A percentile compares a stretch with the other conserved stretches of the same genome.
Conservation (phyloP, 1,140 invertebrate species). For the Maniola jurtina region DNA sequence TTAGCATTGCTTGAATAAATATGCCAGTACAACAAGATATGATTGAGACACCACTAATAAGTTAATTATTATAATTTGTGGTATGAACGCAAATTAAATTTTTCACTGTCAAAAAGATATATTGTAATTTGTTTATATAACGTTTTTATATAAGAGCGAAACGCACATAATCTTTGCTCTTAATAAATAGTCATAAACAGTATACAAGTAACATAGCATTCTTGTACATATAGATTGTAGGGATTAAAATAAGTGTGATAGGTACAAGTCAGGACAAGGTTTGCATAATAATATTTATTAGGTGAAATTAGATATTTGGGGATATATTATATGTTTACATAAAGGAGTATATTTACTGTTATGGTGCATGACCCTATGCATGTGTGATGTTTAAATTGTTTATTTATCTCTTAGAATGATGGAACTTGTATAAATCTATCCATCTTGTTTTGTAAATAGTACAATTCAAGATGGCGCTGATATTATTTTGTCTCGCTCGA, state of each 20-base stretch:
- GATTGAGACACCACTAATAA: too few relatives aligned
- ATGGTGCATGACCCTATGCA: slow-evolving; percentile 53
- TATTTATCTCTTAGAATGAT: neutral
- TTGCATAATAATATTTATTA: slow-evolving; percentile 17
- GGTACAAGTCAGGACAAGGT: slow-evolving; percentile 53
- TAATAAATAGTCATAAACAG: slow-evolving; percentile 51
- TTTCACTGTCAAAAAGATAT: too few relatives aligned
- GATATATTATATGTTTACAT: slow-evolving; percentile 14
- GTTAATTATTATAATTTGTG: too few relatives aligned
- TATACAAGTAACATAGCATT: slow-evolving; percentile 42
- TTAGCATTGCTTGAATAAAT: too few relatives aligned
- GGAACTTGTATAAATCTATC: neutral
- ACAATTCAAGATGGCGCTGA: slow-evolving; percentile 1
- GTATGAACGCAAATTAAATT: too few relatives aligned
- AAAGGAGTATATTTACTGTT: slow-evolving; percentile 26
- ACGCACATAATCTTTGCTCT: slow-evolving; percentile 52
- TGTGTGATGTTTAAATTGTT: slow-evolving; percentile 29
- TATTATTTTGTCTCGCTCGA: neutral
- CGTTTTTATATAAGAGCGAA: slow-evolving; percentile 29
- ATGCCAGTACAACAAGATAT: too few relatives aligned
- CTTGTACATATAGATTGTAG: slow-evolving; percentile 35
- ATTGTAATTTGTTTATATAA: too few relatives aligned
- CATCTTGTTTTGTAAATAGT: neutral
- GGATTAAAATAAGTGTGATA: slow-evolving; percentile 42
- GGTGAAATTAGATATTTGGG: slow-evolving; percentile 7